A percentile compares a stretch with the other conserved stretches of the same genome.
Conservation (phyloP, 2,888 invertebrate species). For the Cheilosia scutellata region DNA sequence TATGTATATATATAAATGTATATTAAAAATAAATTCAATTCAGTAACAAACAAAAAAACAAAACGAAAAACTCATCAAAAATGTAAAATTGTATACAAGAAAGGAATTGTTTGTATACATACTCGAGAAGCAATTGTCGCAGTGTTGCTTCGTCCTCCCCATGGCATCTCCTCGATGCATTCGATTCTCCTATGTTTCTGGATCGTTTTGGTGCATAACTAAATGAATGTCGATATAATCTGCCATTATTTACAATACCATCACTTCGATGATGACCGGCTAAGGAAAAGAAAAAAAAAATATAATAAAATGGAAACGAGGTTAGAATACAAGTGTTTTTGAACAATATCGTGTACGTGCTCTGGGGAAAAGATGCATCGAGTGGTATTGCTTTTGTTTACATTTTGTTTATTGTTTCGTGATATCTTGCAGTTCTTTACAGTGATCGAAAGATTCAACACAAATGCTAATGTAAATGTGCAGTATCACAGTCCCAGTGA, state of each 20-base stretch:
- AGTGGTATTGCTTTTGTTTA: conserved; percentile 17
- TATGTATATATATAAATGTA: conserved; percentile 14
- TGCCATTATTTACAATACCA: conserved; percentile 83
- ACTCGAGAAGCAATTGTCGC: conserved; percentile 97
- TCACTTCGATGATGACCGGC: conserved; percentile 82
- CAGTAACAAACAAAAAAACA: conserved; percentile 29
- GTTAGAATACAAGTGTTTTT: conserved; percentile 21
- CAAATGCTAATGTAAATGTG: conserved; percentile 7
- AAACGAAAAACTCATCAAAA: background rate
- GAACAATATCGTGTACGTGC: conserved; percentile 63
- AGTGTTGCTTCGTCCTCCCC: conserved; percentile 95
- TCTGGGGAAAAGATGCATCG: conserved; percentile 13
- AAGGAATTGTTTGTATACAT: conserved; percentile 83
- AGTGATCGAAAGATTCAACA: conserved; percentile 50
- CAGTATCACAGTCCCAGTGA: background rate
- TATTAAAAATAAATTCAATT: conserved; percentile 42
- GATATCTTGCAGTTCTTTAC: conserved; percentile 1
- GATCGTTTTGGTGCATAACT: conserved; percentile 84
- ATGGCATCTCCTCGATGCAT: conserved; percentile 84
- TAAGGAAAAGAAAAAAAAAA: conserved; percentile 52
- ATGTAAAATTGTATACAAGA: background rate
- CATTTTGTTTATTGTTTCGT: conserved; percentile 10
- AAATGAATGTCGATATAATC: conserved; percentile 84
- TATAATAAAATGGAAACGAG: background rate
- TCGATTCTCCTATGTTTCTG: conserved; percentile 82